Conservation (phyloP, 2,888 invertebrate species). For the Aphidius colemani region DNA sequence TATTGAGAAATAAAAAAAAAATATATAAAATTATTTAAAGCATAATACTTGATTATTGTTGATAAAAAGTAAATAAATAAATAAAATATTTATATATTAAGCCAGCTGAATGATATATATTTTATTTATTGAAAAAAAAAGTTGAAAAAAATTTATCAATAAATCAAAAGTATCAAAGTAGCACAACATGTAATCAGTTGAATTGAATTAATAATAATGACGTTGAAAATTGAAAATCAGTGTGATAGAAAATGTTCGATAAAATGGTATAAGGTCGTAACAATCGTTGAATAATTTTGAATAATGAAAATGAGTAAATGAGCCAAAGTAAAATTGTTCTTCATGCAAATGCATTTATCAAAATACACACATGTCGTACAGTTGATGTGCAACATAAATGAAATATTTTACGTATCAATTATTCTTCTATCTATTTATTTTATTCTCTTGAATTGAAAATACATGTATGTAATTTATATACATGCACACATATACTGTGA, state of each 20-base stretch:
- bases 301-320: conserved; percentile 27
- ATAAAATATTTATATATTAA: background rate
- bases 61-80: no score
- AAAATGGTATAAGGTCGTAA: conserved; percentile 7
- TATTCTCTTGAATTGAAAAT: no score
- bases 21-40: no score
- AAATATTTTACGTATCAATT: no score
- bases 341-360: conserved; percentile 22
- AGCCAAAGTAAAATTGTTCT: conserved; percentile 29
- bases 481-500: conserved; percentile 19
- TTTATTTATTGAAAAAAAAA: no score
- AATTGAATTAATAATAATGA: conserved; percentile 6
- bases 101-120: no score
- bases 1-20: no score
- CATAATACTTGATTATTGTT: no score
- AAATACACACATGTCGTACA: no score
- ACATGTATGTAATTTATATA: conserved; percentile 23
- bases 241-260: background rate
- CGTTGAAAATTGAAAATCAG: conserved; percentile 6
- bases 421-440: no score
- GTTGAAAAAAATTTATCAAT: no score
- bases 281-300: conserved; percentile 27
- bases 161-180: conserved; percentile 6
- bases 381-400: background rate
- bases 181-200: background rate